Evolutionary conservation across 2,888 invertebrate species (phyloP), one percentile per base, ranked within the genome.

Genomic region (Busseola fusca): DNA sequence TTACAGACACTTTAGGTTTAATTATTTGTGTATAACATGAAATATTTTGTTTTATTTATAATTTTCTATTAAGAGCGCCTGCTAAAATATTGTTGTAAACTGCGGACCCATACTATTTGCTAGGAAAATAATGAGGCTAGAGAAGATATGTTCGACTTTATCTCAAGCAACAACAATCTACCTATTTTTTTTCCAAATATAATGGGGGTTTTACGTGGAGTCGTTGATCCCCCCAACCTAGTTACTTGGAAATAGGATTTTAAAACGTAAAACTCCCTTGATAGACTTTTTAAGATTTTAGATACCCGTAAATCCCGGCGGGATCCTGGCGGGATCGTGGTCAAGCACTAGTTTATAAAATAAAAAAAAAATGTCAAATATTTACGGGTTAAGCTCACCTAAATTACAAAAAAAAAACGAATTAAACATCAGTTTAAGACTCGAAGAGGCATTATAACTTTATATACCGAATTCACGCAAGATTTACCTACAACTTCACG

Each of bases 401-500:
- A 34, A 34, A 34, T 7, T 34, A 34, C 34, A 5, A 2, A 34
- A 34, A 4, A 34, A 4, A 34, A 34, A 2, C 34, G 34, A 34
- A 34, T 34, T 34, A 2, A 2, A 34, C 34, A 5, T 5, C 3
- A 5, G 34, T 6, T 21, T 30, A 6, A 68, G 10, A 21, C 30
- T 57, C 5, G 1, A 34, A 21, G 5, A 34, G 27, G 14, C 21
- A 42, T 14, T 27, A 62, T 18, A n/a, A 12, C 2, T 0, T 0
- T 27, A 4, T 18, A 18, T 18, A 14, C n/a, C 3, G 4, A 54
- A 72, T n/a, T 34, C 34, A 52, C 12, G 9, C n/a, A 34, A 52
- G 18, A 42, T n/a, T n/a, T n/a, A 16, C 12, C n/a, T 66, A 18
- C 14, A 57, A 57, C 42, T 62, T 50, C 40, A 52, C 48, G 62